Percentiles rank a stretch among this genome's conserved stretches.
Evolutionary conservation across 2,888 invertebrate genomes (phyloP).

Genomic region (Meteorus cinctellus): DNA sequence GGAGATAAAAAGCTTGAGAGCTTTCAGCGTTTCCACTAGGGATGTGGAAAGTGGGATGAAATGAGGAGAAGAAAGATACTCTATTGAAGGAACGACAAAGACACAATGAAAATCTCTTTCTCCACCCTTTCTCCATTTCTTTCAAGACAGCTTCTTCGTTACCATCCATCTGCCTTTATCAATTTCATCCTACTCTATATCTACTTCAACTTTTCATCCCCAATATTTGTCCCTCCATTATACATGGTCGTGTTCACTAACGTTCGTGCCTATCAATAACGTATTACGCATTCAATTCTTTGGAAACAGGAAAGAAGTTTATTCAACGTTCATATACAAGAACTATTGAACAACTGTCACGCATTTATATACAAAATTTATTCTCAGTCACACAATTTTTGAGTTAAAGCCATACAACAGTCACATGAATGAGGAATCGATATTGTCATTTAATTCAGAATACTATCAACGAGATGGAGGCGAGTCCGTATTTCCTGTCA

Average conservation of each 20-base stretch:
- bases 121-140: not conserved
- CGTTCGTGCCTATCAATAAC: not conserved
- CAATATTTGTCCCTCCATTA: not conserved
- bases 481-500: not conserved
- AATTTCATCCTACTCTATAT: conserved; percentile 13
- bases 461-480: not conserved
- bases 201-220: not conserved
- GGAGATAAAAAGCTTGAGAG: conserved; percentile 22
- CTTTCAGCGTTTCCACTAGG: conserved; percentile 14
- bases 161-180: conserved; percentile 9
- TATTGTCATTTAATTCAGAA: conserved; percentile 27
- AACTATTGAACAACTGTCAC: conserved; percentile 50
- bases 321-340: conserved; percentile 42
- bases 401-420: no score
- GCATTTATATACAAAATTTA: conserved; percentile 53
- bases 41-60: not conserved
- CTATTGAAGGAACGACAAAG: not conserved
- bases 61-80: not conserved
- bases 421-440: not conserved
- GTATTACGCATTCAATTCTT: conserved; percentile 45
- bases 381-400: not conserved
- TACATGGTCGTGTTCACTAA: not conserved
- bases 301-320: conserved; percentile 52
- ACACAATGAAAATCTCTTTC: not conserved
- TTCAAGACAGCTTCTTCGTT: conserved; percentile 2